Evolutionary conservation across 2,888 invertebrate species (phyloP).

Genomic region (Yponomeuta plumbellus): DNA sequence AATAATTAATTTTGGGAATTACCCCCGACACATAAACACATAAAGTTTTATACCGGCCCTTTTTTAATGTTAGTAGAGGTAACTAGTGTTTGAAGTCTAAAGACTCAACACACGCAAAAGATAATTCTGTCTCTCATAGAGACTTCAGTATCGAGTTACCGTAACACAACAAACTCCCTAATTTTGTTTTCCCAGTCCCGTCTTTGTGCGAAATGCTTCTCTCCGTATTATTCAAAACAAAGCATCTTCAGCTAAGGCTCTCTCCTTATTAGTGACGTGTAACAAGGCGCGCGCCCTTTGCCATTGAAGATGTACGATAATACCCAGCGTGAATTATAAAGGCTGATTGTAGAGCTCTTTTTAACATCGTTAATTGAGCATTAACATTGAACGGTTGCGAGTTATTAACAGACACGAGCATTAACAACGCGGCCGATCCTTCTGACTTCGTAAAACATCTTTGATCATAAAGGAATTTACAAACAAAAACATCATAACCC

Average conservation of each 20-base stretch:
- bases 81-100: no score
- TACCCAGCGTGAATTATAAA: conserved; percentile 44
- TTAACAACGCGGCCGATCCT: conserved; percentile 8
- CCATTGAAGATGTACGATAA: conserved; percentile 38
- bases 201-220: background rate
- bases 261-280: conserved; percentile 22
- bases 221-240: background rate
- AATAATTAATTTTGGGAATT: no score
- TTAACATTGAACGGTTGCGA: conserved; percentile 28
- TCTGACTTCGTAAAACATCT: background rate
- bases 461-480: conserved; percentile 4
- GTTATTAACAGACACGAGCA: conserved; percentile 25
- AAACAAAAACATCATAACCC: background rate
- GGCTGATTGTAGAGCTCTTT: conserved; percentile 33
- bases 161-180: background rate
- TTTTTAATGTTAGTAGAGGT: no score
- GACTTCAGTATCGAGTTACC: no score
- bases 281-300: conserved; percentile 29
- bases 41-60: no score
- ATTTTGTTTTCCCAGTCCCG: background rate
- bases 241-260: conserved; percentile 9
- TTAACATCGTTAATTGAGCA: conserved; percentile 38
- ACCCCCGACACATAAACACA: no score
- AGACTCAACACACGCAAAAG: no score
- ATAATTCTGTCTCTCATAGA: no score